These are phyloP conservation scores for Leucania comma DNA, from an alignment of 2,888 invertebrate species.

Conservation along the genomic window DNA sequence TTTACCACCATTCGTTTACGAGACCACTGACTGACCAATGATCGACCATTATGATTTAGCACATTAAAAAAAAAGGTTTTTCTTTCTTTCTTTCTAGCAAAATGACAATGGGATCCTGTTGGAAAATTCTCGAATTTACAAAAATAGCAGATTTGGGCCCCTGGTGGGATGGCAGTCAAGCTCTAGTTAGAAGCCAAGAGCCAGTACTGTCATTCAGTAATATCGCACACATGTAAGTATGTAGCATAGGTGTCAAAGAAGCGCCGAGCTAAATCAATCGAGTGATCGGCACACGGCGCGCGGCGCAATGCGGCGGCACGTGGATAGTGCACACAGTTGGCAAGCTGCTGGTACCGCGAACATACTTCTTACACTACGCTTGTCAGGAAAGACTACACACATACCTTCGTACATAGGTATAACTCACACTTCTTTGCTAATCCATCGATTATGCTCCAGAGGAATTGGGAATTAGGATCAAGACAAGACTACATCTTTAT, in stretches of 20 bases:
- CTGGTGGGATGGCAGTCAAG: no score
- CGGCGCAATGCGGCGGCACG: slow-evolving; percentile 38
- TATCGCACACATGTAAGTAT: slow-evolving; percentile 3
- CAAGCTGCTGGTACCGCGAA: slow-evolving; percentile 5
- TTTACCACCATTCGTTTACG: no score
- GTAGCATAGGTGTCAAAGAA: slow-evolving; percentile 5
- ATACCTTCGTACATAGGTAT: neutral
- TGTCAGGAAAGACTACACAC: neutral
- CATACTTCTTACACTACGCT: slow-evolving; percentile 8
- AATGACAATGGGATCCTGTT: no score
- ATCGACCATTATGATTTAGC: no score
- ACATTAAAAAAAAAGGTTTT: no score
- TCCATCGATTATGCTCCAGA: no score
- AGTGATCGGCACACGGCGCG: slow-evolving; percentile 23
- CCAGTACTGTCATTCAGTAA: neutral
- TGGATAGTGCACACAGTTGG: neutral
- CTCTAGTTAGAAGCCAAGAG: neutral
- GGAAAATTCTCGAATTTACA: no score
- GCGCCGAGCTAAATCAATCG: slow-evolving; percentile 41
- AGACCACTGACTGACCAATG: no score
- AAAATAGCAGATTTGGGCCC: no score
- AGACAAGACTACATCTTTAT: no score
- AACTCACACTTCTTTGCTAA: neutral
- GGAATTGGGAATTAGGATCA: no score
- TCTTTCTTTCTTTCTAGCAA: no score